phyloP scores from a whole-genome alignment of 2,888 invertebrate genomes.

The Tinea pellionella region DNA sequence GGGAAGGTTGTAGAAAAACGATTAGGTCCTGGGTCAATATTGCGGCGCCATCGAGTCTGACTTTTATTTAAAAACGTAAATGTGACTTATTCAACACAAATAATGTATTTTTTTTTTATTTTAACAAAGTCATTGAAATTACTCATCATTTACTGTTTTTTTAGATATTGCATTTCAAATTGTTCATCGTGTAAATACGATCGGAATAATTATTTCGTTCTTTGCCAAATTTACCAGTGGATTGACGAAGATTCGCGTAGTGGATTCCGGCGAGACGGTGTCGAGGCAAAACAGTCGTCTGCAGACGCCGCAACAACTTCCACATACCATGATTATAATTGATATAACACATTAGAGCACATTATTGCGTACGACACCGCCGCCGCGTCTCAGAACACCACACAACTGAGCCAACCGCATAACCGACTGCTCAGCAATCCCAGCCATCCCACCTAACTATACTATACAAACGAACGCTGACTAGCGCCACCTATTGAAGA shows the following conservation, averaged over 20 bases:
- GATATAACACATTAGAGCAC: conserved; percentile 15
- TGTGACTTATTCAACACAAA: too few species aligned
- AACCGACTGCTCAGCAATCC: neutral
- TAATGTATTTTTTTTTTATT: neutral
- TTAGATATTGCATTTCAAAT: neutral
- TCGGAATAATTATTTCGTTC: neutral
- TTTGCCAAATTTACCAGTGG: neutral
- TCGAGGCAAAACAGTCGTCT: conserved; percentile 47
- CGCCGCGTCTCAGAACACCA: neutral
- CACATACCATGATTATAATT: conserved; percentile 33
- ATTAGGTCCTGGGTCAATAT: too few species aligned
- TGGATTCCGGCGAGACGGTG: conserved; percentile 18
- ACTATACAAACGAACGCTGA: neutral
- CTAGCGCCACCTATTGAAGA: neutral
- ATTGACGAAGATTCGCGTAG: neutral
- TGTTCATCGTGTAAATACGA: neutral
- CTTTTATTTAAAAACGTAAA: too few species aligned
- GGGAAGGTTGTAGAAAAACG: too few species aligned
- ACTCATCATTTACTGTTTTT: neutral
- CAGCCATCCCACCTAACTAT: neutral
- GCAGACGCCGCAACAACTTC: conserved; percentile 45
- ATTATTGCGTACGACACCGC: too few species aligned
- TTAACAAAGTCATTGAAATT: conserved; percentile 39
- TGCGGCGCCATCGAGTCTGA: too few species aligned
- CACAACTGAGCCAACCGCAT: neutral